Evolutionary conservation across 2,113 vertebrate genomes (phyloP).

Genomic region (Polypterus senegalus): DNA sequence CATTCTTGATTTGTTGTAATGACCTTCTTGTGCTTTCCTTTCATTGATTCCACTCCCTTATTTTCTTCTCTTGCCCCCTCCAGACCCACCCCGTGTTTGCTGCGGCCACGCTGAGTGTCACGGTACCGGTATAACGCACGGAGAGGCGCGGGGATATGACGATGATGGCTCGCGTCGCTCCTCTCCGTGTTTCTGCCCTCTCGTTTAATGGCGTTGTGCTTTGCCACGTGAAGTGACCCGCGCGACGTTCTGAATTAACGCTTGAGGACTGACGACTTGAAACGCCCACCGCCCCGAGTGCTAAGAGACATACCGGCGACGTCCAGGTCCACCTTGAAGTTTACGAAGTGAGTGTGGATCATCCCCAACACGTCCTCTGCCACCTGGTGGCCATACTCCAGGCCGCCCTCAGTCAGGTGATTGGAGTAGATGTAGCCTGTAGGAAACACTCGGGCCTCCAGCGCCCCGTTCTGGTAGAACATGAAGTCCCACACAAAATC

Average conservation of each 20-base stretch:
- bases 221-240: too few species aligned
- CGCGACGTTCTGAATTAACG: too few species aligned
- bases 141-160: too few species aligned
- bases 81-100: background rate
- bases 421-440: conserved; percentile 66
- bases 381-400: conserved; percentile 60
- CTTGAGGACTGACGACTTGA: too few species aligned
- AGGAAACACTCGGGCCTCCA: conserved; percentile 72
- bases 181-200: too few species aligned
- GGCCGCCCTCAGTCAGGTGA: conserved; percentile 35
- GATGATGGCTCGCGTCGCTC: too few species aligned
- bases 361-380: conserved; percentile 63
- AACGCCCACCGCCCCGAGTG: too few species aligned
- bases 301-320: conserved; percentile 55
- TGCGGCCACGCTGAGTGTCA: too few species aligned
- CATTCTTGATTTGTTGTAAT: background rate
- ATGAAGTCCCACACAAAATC: conserved; percentile 81
- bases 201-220: too few species aligned
- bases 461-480: conserved; percentile 67
- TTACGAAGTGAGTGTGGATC: conserved; percentile 68
- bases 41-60: background rate
- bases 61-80: background rate
- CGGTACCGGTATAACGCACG: too few species aligned
- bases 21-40: too few species aligned
- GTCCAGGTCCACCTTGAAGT: conserved; percentile 79